These are phyloP conservation scores for Azemiops feae DNA, from an alignment of 2,113 vertebrate species.

Conservation along the genomic window DNA sequence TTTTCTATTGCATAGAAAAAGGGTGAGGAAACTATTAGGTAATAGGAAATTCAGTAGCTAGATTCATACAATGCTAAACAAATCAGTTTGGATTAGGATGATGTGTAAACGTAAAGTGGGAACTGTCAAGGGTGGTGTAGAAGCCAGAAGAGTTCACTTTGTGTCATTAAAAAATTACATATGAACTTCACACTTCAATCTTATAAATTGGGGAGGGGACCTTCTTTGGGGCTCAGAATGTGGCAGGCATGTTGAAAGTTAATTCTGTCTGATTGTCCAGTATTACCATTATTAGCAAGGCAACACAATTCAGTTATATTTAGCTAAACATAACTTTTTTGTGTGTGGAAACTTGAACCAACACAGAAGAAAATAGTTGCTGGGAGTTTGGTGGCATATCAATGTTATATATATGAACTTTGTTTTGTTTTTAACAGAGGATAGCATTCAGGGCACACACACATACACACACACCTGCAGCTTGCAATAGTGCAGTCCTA, in stretches of 20 bases:
- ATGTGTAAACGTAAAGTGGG: not conserved
- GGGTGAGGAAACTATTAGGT: not conserved
- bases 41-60: not conserved
- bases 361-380: not conserved
- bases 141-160: not conserved
- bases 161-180: not conserved
- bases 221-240: not conserved
- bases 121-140: not conserved
- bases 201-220: not conserved
- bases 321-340: not conserved
- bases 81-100: not conserved
- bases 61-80: not conserved
- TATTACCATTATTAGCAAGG: not conserved
- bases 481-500: not conserved
- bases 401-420: not conserved
- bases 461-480: not conserved
- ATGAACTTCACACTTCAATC: not conserved
- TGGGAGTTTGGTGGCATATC: not conserved
- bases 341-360: not conserved
- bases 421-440: not conserved
- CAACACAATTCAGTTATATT: not conserved
- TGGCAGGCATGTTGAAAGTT: not conserved
- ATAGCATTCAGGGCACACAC: not conserved
- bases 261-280: not conserved
- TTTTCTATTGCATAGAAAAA: not conserved